A percentile compares a stretch with the other conserved stretches of the same genome.
phyloP scores from a whole-genome alignment of 1,140 invertebrate genomes.

The Heliconius nattereri region DNA sequence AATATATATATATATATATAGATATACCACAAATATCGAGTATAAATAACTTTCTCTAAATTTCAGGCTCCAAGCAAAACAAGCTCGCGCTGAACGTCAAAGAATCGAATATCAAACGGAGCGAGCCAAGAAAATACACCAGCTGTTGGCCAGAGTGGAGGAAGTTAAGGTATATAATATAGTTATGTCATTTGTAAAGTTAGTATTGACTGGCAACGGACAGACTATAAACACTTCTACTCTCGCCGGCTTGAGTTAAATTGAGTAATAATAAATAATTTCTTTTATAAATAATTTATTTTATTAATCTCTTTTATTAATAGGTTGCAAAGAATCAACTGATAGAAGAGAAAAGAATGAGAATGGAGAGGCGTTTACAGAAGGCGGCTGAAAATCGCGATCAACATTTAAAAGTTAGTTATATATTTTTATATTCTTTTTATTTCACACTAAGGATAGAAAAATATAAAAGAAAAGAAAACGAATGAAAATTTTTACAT shows the following conservation, averaged over 20 bases:
- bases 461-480: too few relatives aligned
- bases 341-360: slow-evolving; percentile 90
- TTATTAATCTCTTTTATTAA: slow-evolving; percentile 8
- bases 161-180: slow-evolving; percentile 87
- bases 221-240: too few relatives aligned
- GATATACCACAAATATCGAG: too few relatives aligned
- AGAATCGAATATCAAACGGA: slow-evolving; percentile 91
- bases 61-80: slow-evolving; percentile 90
- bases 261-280: too few relatives aligned
- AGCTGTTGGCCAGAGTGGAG: slow-evolving; percentile 93
- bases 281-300: too few relatives aligned
- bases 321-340: slow-evolving; percentile 90
- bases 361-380: slow-evolving; percentile 93
- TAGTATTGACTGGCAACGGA: too few relatives aligned
- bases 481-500: too few relatives aligned
- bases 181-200: not conserved
- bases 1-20: too few relatives aligned
- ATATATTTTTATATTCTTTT: not conserved
- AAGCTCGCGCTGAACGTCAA: slow-evolving; percentile 90
- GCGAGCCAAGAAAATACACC: slow-evolving; percentile 91
- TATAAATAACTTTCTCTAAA: too few relatives aligned
- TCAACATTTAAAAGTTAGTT: slow-evolving; percentile 82
- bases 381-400: slow-evolving; percentile 96
- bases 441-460: too few relatives aligned
- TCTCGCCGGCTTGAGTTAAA: too few relatives aligned